Evolutionary conservation across 2,888 invertebrate species (phyloP).

Genomic region (Mayetiola destructor): DNA sequence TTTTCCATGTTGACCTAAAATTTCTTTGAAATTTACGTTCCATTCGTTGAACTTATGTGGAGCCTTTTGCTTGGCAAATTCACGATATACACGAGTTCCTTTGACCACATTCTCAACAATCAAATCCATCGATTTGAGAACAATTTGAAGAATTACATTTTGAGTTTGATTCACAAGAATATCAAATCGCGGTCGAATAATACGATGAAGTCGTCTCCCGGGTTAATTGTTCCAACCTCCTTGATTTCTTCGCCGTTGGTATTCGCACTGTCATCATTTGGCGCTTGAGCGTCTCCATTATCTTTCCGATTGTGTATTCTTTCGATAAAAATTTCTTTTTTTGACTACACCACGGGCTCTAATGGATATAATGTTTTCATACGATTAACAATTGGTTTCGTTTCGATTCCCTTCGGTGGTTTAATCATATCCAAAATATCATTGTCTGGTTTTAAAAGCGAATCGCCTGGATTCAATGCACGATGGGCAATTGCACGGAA

Average conservation of each 20-base stretch:
- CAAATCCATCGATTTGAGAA: constrained; percentile 25
- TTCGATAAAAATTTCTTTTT: constrained; percentile 24
- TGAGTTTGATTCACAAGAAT: constrained; percentile 26
- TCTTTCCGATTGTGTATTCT: neutral
- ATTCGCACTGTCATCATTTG: constrained; percentile 9
- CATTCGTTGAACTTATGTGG: constrained; percentile 17
- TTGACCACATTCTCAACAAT: constrained; percentile 25
- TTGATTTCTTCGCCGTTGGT: neutral
- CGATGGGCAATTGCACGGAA: constrained; percentile 43
- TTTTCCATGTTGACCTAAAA: constrained; percentile 13
- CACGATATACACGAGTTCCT: constrained; percentile 26
- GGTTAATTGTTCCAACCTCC: constrained; percentile 44
- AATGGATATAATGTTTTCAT: constrained; percentile 39
- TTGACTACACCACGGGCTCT: constrained; percentile 32
- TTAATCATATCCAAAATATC: constrained; percentile 39
- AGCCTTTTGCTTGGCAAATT: constrained; percentile 14
- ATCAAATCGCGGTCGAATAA: constrained; percentile 35
- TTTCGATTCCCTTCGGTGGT: constrained; percentile 39
- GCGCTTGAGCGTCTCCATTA: neutral
- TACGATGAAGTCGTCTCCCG: constrained; percentile 43
- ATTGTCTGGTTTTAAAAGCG: constrained; percentile 39
- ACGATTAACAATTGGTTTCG: constrained; percentile 36
- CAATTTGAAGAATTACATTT: constrained; percentile 25
- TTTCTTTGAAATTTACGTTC: constrained; percentile 15
- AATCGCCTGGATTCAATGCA: constrained; percentile 44